Evolutionary conservation across 2,888 invertebrate genomes (phyloP).

Genomic region (Eristalis intricaria): DNA sequence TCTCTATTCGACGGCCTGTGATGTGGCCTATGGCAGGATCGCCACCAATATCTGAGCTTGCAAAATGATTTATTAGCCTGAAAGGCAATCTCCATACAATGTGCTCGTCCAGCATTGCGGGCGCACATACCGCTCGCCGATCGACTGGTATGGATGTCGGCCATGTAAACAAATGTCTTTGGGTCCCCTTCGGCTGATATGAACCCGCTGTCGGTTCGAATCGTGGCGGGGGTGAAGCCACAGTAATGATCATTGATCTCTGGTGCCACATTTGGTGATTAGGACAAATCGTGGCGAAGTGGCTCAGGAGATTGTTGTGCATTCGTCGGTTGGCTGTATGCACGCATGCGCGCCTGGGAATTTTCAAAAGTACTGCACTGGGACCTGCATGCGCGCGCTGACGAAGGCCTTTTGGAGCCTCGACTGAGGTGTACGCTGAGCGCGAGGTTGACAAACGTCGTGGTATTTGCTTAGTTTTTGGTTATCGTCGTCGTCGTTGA

Average conservation of each 20-base stretch:
- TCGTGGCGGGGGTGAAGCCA: conserved; percentile 34
- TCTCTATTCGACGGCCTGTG: conserved; percentile 36
- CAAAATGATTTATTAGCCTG: conserved; percentile 67
- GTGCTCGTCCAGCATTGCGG: conserved; percentile 28
- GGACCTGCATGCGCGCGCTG: conserved; percentile 10
- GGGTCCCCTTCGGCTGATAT: conserved; percentile 36
- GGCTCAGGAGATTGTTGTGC: conserved; percentile 40
- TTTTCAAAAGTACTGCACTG: conserved; percentile 44
- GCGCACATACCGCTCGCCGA: not conserved
- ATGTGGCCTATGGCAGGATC: conserved; percentile 48
- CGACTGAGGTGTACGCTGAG: conserved; percentile 10
- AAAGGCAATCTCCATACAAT: conserved; percentile 64
- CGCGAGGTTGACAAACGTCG: conserved; percentile 43
- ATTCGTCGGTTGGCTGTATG: conserved; percentile 31
- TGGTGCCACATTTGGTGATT: conserved; percentile 71
- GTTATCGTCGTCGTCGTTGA: not conserved
- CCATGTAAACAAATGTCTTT: conserved; percentile 64
- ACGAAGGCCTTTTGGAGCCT: not conserved
- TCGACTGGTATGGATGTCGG: conserved; percentile 41
- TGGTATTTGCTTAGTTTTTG: conserved; percentile 31
- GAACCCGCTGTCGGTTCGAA: conserved; percentile 44
- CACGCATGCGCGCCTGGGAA: conserved; percentile 67
- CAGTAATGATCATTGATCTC: conserved; percentile 69
- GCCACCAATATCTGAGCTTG: conserved; percentile 46
- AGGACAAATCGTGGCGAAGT: conserved; percentile 66